Evolutionary conservation across 1,140 invertebrate species (phyloP), one percentile per base, ranked within the genome.

Genomic region (Calliopsis andreniformis): DNA sequence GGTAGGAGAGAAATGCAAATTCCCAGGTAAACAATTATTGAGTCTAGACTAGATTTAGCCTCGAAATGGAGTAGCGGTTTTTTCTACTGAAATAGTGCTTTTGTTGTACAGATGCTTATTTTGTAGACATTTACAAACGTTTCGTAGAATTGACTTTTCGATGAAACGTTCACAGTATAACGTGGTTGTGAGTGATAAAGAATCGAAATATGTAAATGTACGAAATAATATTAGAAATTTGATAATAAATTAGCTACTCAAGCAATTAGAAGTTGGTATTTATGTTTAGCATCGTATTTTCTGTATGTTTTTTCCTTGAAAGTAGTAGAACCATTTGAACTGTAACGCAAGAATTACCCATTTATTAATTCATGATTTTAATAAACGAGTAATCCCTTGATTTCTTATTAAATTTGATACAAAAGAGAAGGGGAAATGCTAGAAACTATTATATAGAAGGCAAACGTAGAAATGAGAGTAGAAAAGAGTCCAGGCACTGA

Each of bases 21-120:
- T 72, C 14, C n/a, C 47, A 42, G n/a, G 25, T 64, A 42, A 72
- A 72, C n/a, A n/a, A 12, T 63, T 53, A 30, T 30, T 28, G 12
- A 16, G 10, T 72, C 69, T 72, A 63, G 69, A 72, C 69, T 72
- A 72, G 69, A 72, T 72, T 72, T 63, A 72, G 69, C 59, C 45
- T 72, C 59, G 23, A 51, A 47, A 53, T 3, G 45, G 32, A 63
- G 12, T 63, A 47, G 30, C n/a, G 25, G 2, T 14, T 47, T 28
- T 39, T 63, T 16, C 4, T 20, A 30, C 10, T 12, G 14, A 8
- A 3, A 42, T 35, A 10, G 32, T 14, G 3, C 25, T 39, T 16
- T 39, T 45, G n/a, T 18, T 35, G 14, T 25, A 66, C n/a, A n/a
- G n/a, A n/a, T n/a, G n/a, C n/a, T n/a, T n/a, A n/a, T n/a, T n/a